Percentiles rank a stretch among this genome's conserved stretches.
phyloP scores from a whole-genome alignment of 2,113 vertebrate genomes.

The Ginglymostoma cirratum region DNA sequence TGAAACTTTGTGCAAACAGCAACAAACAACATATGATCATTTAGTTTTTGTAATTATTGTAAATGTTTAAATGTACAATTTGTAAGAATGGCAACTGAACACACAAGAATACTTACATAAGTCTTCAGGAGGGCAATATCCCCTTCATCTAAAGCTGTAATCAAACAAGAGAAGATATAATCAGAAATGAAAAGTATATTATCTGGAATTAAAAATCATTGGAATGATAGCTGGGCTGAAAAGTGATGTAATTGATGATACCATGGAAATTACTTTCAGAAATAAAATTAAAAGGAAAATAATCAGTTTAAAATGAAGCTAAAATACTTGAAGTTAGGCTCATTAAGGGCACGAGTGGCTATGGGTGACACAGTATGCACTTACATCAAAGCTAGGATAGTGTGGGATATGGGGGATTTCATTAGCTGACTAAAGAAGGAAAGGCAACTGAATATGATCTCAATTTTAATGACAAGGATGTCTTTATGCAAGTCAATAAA shows the following conservation, averaged over 20 bases:
- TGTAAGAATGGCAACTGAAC: background rate
- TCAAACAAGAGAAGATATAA: conserved; percentile 37
- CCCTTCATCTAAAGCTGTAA: conserved; percentile 89
- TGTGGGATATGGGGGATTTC: no score
- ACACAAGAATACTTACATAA: conserved; percentile 71
- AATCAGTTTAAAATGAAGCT: background rate
- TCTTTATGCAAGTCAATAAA: background rate
- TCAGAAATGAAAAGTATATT: background rate
- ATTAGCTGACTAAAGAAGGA: background rate
- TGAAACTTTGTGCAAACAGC: background rate
- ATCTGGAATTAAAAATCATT: background rate
- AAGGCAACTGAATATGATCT: background rate
- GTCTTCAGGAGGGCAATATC: conserved; percentile 96
- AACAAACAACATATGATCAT: background rate
- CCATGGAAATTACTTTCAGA: background rate
- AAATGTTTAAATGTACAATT: background rate
- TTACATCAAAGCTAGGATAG: no score
- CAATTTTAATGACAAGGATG: background rate
- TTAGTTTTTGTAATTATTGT: no score
- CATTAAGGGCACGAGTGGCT: no score
- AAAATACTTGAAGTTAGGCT: background rate
- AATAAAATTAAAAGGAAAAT: background rate
- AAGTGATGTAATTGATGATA: background rate
- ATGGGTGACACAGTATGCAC: background rate
- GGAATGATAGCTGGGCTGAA: background rate